phyloP scores from a whole-genome alignment of 1,140 invertebrate genomes.

The Musca domestica region DNA sequence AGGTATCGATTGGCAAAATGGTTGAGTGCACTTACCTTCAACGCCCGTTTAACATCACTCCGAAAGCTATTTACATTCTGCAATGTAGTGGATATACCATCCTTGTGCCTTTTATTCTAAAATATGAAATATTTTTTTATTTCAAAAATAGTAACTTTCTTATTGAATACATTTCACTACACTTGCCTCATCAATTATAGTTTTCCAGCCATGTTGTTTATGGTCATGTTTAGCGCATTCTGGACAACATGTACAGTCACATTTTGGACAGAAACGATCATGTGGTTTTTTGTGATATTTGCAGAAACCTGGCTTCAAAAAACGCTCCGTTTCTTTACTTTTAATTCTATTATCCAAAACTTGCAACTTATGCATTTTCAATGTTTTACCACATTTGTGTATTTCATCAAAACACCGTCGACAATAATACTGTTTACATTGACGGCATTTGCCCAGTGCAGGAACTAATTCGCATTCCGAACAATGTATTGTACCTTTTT shows the following conservation, averaged over 20 bases:
- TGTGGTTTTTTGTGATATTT: slow-evolving; percentile 1
- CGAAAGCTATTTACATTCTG: slow-evolving; percentile 20
- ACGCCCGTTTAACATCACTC: slow-evolving; percentile 19
- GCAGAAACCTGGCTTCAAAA: slow-evolving; percentile 17
- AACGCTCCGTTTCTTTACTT: neutral
- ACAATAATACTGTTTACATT: slow-evolving; percentile 42
- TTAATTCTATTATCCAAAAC: slow-evolving; percentile 1
- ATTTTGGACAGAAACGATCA: slow-evolving; percentile 29
- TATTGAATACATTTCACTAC: neutral
- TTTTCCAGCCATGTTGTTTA: neutral
- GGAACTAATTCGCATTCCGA: slow-evolving; percentile 33
- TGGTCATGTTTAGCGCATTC: slow-evolving; percentile 20
- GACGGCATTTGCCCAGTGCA: slow-evolving; percentile 32
- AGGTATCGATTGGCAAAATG: no score
- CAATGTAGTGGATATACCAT: slow-evolving; percentile 23
- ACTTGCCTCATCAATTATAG: slow-evolving; percentile 21
- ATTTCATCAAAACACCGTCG: slow-evolving; percentile 36
- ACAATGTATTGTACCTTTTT: slow-evolving; percentile 24
- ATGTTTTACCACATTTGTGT: slow-evolving; percentile 37
- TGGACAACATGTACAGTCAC: slow-evolving; percentile 18
- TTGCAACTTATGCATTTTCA: slow-evolving; percentile 32
- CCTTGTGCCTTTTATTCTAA: slow-evolving; percentile 24
- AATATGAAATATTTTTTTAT: neutral
- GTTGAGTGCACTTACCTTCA: slow-evolving; percentile 30
- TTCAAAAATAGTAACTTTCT: neutral